Base-by-base conservation (phyloP, 1,140 invertebrate species). In the Hypsibius dujardini region DNA sequence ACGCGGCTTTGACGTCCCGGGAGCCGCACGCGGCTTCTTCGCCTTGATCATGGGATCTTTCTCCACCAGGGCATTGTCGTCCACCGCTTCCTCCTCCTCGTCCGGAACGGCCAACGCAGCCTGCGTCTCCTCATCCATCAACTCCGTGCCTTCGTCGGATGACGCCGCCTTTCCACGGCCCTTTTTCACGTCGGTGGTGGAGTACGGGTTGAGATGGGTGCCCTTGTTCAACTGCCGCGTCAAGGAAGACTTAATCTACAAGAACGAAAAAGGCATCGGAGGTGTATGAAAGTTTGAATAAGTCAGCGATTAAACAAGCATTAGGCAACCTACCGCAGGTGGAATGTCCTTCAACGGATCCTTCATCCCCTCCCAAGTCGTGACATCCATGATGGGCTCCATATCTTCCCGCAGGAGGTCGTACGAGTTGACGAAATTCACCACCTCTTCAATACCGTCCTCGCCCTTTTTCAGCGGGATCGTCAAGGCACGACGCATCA, bases 191-290 rank as follows among this genome's bases (percentile, higher is more conserved):
- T 80, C 79, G 50, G 82, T 83, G 28, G 84, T 83, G 2, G 84
- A 81, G 77, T 91, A 91, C 1, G 88, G 87, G 70, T 87, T 83
- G 62, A 86, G 79, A 46, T 83, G 79, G 0, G 84, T 81, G 73
- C 86, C 86, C 78, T 95, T 96, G 77, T 96, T 97, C 77, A 93
- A 94, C 0, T 86, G 82, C 60, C 90, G 84, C 0, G 94, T 98
- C 77, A 98, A 88, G 0, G 93, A 90, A 28, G 90, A 85, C 83
- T 97, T 98, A 0, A 88, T 85, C 86, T 90, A 74, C 2, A 46
- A 1, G 46, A 74, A n/a, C 46, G 1, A 14, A 14, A 47, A 70
- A n/a, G 7, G 72, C 1, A 3, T 46, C 59, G 28, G 28, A n/a
- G n/a, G n/a, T 28, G 28, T 28, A 47, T 59, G 28, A 46, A 47